phyloP scores from a whole-genome alignment of 1,140 invertebrate species.

The Lepidurus couesii region DNA sequence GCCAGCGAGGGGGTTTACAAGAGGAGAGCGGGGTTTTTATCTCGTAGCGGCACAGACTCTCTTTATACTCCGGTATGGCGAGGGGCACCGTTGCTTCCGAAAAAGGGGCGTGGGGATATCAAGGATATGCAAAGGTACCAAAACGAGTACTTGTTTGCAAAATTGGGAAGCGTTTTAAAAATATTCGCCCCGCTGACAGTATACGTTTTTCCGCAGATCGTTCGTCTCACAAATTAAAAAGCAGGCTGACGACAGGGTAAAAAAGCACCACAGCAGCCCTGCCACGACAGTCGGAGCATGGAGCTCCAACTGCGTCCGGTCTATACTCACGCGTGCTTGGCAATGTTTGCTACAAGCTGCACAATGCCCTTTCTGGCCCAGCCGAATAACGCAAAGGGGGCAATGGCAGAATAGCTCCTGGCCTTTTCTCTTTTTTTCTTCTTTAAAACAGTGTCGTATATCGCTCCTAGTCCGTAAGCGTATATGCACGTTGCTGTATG shows the following conservation, averaged over 20 bases:
- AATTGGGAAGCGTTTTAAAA: neutral
- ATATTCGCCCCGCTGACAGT: neutral
- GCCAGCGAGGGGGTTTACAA: neutral
- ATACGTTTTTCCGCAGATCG: neutral
- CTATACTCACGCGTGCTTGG: slow-evolving; percentile 16
- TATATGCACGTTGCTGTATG: neutral
- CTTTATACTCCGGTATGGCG: neutral
- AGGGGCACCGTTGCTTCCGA: neutral
- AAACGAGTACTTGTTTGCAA: neutral
- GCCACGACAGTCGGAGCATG: slow-evolving; percentile 16
- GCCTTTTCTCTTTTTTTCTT: neutral
- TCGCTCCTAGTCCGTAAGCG: neutral
- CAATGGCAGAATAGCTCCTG: slow-evolving; percentile 11
- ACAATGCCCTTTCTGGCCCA: slow-evolving; percentile 6
- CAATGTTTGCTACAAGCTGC: slow-evolving; percentile 14
- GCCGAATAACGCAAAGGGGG: neutral
- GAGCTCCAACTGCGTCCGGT: slow-evolving; percentile 17
- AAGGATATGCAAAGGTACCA: neutral
- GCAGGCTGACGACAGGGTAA: neutral
- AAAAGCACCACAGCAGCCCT: neutral
- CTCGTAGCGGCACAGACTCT: slow-evolving; percentile 10
- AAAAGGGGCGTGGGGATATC: slow-evolving; percentile 3
- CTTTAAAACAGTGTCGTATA: neutral
- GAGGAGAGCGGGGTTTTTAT: neutral
- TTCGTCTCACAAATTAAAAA: neutral